These are phyloP conservation scores for Chamaea fasciata DNA, from an alignment of 2,113 vertebrate genomes.

Conservation along the genomic window DNA sequence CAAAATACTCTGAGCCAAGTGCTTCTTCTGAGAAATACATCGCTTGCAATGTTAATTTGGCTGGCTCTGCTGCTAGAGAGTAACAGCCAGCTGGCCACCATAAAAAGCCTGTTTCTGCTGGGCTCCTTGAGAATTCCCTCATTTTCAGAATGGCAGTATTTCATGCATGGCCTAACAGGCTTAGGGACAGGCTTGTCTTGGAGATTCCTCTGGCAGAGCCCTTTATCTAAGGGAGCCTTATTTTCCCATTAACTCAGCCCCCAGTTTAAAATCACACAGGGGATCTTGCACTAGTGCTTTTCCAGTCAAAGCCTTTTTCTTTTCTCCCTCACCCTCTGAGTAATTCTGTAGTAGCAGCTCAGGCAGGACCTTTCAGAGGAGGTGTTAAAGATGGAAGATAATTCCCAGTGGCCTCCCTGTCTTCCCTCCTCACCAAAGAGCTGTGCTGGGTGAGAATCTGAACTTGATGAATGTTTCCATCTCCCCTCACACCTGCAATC, in stretches of 20 bases:
- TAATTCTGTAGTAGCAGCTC: neutral
- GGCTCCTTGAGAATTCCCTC: neutral
- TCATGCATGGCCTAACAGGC: neutral
- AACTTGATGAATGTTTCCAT: neutral
- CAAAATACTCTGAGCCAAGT: neutral
- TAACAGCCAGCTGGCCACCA: neutral
- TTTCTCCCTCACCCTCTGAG: neutral
- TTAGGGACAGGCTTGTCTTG: neutral
- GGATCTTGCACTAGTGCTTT: neutral
- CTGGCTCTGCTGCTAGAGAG: neutral
- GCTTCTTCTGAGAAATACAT: neutral
- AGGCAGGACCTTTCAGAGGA: neutral
- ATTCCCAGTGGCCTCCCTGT: neutral
- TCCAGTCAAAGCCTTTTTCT: neutral
- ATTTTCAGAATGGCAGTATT: neutral
- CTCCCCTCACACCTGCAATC: accelerated
- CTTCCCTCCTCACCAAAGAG: neutral
- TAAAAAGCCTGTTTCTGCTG: neutral
- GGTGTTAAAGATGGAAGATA: neutral
- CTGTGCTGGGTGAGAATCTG: neutral
- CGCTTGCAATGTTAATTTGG: neutral
- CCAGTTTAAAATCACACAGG: neutral
- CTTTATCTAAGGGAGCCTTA: neutral
- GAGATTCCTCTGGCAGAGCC: neutral
- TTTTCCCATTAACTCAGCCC: neutral